phyloP scores from a whole-genome alignment of 2,113 vertebrate genomes.

The Anolis sagrei region DNA sequence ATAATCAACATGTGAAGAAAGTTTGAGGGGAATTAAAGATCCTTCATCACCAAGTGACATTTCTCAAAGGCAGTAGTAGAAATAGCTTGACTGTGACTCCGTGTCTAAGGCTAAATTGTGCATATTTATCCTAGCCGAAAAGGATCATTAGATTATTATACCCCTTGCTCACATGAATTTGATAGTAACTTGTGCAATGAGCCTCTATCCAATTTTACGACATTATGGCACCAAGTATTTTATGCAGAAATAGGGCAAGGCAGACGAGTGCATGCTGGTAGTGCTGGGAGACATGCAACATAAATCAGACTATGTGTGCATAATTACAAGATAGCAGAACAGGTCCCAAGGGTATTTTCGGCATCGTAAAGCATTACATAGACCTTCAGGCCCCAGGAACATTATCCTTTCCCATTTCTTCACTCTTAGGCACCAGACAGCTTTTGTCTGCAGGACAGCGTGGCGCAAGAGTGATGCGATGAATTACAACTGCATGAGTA shows the following conservation, averaged over 20 bases:
- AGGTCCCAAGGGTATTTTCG: conserved; percentile 65
- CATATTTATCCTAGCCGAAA: conserved; percentile 70
- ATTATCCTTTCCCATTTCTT: conserved; percentile 58
- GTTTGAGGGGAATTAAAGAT: conserved; percentile 5
- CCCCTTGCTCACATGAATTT: conserved; percentile 54
- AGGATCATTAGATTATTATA: conserved; percentile 69
- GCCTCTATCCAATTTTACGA: conserved; percentile 72
- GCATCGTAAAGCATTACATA: conserved; percentile 53
- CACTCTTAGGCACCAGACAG: conserved; percentile 39
- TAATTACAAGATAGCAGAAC: conserved; percentile 72
- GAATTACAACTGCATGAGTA: conserved; percentile 49
- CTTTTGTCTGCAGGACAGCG: conserved; percentile 49
- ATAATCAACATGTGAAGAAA: not conserved
- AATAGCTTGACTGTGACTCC: conserved; percentile 44
- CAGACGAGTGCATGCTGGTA: conserved; percentile 62
- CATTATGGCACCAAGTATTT: conserved; percentile 69
- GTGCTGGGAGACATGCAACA: conserved; percentile 69
- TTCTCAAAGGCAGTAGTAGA: conserved; percentile 48
- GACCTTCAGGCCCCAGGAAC: conserved; percentile 54
- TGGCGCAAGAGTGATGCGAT: conserved; percentile 35
- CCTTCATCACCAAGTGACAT: conserved; percentile 19
- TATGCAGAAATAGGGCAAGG: conserved; percentile 66
- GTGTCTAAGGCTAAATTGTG: conserved; percentile 65
- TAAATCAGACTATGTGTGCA: conserved; percentile 70
- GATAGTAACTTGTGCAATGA: conserved; percentile 70